Conservation (phyloP, 2,888 invertebrate genomes). For the Melinaea menophilus region DNA sequence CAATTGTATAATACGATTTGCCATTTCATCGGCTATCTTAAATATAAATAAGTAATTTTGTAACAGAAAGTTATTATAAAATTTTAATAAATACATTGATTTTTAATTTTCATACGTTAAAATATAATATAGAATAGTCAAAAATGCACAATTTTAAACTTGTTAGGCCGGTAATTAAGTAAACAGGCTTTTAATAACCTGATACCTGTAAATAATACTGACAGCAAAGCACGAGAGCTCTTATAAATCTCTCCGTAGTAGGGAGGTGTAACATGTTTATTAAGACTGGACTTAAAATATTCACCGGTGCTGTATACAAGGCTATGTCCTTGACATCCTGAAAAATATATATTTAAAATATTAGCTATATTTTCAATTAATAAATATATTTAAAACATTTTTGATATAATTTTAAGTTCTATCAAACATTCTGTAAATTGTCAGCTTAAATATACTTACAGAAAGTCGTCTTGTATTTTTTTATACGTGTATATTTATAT, state of each 20-base stretch:
- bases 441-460: too few species aligned
- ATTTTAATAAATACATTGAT: too few species aligned
- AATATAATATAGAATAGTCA: too few species aligned
- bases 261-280: slow-evolving; percentile 79
- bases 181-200: too few species aligned
- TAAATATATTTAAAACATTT: not conserved
- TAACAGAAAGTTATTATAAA: not conserved
- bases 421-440: too few species aligned
- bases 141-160: too few species aligned
- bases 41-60: slow-evolving; percentile 17
- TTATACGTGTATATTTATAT: too few species aligned
- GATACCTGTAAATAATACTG: slow-evolving; percentile 79
- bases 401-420: too few species aligned
- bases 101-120: too few species aligned
- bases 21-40: slow-evolving; percentile 77
- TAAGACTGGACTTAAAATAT: slow-evolving; percentile 75
- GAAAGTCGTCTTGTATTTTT: too few species aligned
- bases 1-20: slow-evolving; percentile 69
- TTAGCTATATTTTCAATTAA: not conserved
- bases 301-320: slow-evolving; percentile 73
- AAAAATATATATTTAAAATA: slow-evolving; percentile 26
- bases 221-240: slow-evolving; percentile 80
- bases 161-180: too few species aligned
- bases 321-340: slow-evolving; percentile 75
- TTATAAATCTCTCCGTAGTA: slow-evolving; percentile 79